A percentile compares a stretch with the other conserved stretches of the same genome.
Evolutionary conservation across 2,888 invertebrate species (phyloP).

Genomic region (Erpobdella octoculata): DNA sequence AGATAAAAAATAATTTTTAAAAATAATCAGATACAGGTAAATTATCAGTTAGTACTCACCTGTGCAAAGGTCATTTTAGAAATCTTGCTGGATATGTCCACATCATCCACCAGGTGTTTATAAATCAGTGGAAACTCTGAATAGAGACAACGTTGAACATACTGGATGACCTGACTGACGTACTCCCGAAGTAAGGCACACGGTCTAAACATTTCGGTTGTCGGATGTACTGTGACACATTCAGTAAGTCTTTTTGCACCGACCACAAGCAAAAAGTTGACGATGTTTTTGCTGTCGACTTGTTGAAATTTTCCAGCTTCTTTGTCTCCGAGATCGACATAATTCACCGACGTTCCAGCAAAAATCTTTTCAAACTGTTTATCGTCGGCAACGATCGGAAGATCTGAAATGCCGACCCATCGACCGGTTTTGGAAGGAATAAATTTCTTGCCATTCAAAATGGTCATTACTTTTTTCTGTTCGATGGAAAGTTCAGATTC

Average conservation of each 20-base stretch:
- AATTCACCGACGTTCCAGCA: too few species aligned
- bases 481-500: background rate
- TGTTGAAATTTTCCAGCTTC: constrained; percentile 31
- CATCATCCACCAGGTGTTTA: constrained; percentile 31
- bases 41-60: too few species aligned
- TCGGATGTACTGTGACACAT: constrained; percentile 38
- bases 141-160: constrained; percentile 43
- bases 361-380: constrained; percentile 32
- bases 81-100: constrained; percentile 39
- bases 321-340: too few species aligned
- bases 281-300: constrained; percentile 29
- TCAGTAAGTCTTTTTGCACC: constrained; percentile 39
- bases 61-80: constrained; percentile 32
- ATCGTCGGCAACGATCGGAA: constrained; percentile 46
- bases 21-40: too few species aligned
- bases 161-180: constrained; percentile 41
- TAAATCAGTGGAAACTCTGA: constrained; percentile 40
- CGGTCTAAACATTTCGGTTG: constrained; percentile 41
- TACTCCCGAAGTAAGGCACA: constrained; percentile 43
- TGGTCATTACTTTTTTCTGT: background rate
- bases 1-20: too few species aligned
- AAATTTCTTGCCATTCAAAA: constrained; percentile 32
- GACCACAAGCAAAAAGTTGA: constrained; percentile 28
- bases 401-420: constrained; percentile 43
- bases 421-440: constrained; percentile 42